Percentiles rank a stretch among this genome's conserved stretches.
Conservation (phyloP, 2,888 invertebrate genomes). For the Chouioia cunea region DNA sequence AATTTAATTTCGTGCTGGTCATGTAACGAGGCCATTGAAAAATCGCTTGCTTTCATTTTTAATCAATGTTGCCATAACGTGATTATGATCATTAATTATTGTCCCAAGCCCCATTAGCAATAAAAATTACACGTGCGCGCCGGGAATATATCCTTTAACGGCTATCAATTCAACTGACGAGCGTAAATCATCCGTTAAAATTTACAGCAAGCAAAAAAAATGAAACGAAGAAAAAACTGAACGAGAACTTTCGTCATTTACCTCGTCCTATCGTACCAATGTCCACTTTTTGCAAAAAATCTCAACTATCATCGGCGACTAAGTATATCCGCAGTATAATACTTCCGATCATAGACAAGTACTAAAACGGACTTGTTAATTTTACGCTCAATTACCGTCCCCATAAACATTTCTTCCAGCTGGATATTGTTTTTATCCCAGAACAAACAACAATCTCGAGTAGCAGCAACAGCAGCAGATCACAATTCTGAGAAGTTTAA, state of each 20-base stretch:
- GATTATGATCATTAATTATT: conserved; percentile 40
- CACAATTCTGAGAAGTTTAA: background rate
- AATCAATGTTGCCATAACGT: conserved; percentile 36
- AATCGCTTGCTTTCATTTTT: conserved; percentile 31
- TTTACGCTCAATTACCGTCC: conserved; percentile 30
- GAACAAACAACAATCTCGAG: too few relatives aligned
- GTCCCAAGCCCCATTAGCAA: conserved; percentile 17
- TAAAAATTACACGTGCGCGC: conserved; percentile 4
- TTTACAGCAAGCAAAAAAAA: conserved; percentile 7
- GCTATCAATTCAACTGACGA: conserved; percentile 19
- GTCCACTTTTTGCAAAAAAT: too few relatives aligned
- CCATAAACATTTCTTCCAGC: background rate
- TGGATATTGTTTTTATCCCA: too few relatives aligned
- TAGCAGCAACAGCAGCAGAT: too few relatives aligned
- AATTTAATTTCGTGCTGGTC: conserved; percentile 32
- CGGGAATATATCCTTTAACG: background rate
- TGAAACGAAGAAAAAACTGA: too few relatives aligned
- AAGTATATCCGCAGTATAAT: background rate
- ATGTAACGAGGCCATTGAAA: conserved; percentile 26
- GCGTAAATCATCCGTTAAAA: conserved; percentile 8
- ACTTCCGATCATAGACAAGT: background rate
- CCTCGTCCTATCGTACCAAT: too few relatives aligned
- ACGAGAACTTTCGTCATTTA: too few relatives aligned
- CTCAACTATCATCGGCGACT: too few relatives aligned
- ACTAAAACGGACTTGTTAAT: conserved; percentile 14